Percentiles rank a stretch among this genome's conserved stretches.
Conservation (phyloP, 1,140 invertebrate species). For the Drosophila ogumai region DNA sequence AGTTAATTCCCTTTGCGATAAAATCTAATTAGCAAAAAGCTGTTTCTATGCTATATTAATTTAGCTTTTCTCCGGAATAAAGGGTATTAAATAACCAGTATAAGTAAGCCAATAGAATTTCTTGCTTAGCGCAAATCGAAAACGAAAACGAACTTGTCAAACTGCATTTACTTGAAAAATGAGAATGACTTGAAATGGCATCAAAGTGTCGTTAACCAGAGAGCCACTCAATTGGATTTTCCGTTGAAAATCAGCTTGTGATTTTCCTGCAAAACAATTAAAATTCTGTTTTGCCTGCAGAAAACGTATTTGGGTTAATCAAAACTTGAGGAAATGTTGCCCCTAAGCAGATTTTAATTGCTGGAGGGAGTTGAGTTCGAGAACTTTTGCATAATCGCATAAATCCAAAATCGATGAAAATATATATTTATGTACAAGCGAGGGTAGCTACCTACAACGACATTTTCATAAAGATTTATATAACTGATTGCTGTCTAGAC, state of each 20-base stretch:
- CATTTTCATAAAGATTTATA: conserved; percentile 23
- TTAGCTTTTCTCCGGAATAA: no score
- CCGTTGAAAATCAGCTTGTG: background rate
- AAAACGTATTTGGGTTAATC: conserved; percentile 27
- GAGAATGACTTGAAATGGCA: conserved; percentile 22
- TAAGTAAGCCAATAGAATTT: background rate
- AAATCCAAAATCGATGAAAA: conserved; percentile 25
- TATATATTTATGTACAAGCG: background rate
- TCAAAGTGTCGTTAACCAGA: conserved; percentile 28
- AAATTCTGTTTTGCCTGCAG: conserved; percentile 1
- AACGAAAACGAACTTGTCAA: conserved; percentile 40
- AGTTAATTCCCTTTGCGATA: conserved; percentile 1
- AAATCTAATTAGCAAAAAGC: conserved; percentile 15
- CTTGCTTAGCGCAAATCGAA: conserved; percentile 12
- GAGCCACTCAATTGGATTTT: conserved; percentile 17
- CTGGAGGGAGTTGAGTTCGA: conserved; percentile 13
- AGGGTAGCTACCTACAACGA: conserved; percentile 4
- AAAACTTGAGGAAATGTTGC: conserved; percentile 17
- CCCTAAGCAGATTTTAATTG: conserved; percentile 45
- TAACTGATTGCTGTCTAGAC: conserved; percentile 24
- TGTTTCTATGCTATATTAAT: background rate
- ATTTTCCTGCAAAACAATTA: conserved; percentile 2
- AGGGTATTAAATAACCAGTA: conserved; percentile 1
- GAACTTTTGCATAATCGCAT: conserved; percentile 43
- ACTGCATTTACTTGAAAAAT: conserved; percentile 46